Conservation (phyloP, 2,888 invertebrate genomes). For the Venustoraphidia nigricollis region DNA sequence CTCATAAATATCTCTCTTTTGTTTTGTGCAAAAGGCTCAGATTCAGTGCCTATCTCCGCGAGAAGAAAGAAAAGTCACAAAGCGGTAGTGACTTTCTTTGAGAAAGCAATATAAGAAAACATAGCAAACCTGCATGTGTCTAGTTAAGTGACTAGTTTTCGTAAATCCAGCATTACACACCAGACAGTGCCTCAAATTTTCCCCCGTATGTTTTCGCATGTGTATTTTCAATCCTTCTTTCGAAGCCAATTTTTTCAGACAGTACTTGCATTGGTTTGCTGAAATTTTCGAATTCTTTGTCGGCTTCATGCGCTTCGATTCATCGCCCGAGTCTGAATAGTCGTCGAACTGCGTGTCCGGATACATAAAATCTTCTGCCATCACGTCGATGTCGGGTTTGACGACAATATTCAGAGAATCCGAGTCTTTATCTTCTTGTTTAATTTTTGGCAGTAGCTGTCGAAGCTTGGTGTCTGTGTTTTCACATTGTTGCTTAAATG, state of each 20-base stretch:
- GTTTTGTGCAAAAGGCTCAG: too few species aligned
- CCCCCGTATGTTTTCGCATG: conserved; percentile 22
- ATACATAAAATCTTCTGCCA: conserved; percentile 1
- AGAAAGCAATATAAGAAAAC: not conserved
- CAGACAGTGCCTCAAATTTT: conserved; percentile 22
- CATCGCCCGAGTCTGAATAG: not conserved
- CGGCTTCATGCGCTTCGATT: not conserved
- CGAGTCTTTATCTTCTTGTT: conserved; percentile 7
- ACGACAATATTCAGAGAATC: conserved; percentile 16
- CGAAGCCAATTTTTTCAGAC: conserved; percentile 21
- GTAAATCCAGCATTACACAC: conserved; percentile 23
- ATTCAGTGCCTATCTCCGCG: too few species aligned
- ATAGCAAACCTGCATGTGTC: conserved; percentile 18
- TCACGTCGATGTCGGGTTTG: conserved; percentile 14
- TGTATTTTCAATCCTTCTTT: conserved; percentile 23
- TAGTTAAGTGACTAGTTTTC: conserved; percentile 22
- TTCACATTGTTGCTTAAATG: conserved; percentile 27
- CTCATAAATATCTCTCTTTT: too few species aligned
- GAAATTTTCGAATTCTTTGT: conserved; percentile 10
- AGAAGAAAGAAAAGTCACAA: too few species aligned
- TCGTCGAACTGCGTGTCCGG: not conserved
- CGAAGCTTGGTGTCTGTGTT: conserved; percentile 24
- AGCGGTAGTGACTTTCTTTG: too few species aligned
- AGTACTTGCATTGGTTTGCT: conserved; percentile 20
- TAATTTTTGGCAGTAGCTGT: conserved; percentile 12